These are phyloP conservation scores for Tychaedon coryphoeus DNA, from an alignment of 2,113 vertebrate species.

Conservation along the genomic window DNA sequence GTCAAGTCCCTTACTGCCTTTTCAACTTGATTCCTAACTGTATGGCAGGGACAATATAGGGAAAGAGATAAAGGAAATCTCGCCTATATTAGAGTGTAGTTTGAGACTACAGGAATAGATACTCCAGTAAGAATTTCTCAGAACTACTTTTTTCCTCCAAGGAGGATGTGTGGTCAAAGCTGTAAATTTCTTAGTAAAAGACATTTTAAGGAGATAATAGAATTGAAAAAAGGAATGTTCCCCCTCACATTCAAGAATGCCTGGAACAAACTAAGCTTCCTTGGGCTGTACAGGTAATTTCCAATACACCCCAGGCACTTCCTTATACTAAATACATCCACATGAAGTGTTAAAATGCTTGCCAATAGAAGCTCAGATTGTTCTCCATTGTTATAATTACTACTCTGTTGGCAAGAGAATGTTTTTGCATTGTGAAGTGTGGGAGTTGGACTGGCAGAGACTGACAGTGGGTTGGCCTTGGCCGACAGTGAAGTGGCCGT, in stretches of 20 bases:
- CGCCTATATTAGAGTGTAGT: rapidly evolving
- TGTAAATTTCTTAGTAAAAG: neutral
- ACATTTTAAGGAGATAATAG: neutral
- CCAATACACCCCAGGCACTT: neutral
- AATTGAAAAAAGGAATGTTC: neutral
- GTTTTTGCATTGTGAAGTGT: neutral
- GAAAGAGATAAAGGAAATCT: neutral
- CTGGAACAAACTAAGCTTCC: neutral
- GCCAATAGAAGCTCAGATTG: neutral
- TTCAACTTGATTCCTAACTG: neutral
- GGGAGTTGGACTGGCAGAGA: too few species aligned
- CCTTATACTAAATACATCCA: neutral
- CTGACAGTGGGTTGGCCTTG: too few species aligned
- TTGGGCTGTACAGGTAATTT: neutral
- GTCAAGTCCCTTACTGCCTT: neutral
- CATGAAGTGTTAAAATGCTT: neutral
- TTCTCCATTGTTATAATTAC: neutral
- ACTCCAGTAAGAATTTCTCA: neutral
- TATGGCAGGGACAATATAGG: neutral
- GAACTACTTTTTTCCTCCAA: rapidly evolving
- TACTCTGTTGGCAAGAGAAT: neutral
- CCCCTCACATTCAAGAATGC: neutral
- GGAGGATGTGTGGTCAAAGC: neutral
- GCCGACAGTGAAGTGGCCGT: too few species aligned
- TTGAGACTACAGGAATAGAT: neutral